A percentile compares a stretch with the other conserved stretches of the same genome.
These are phyloP conservation scores for Trididemnum nubilum DNA, from an alignment of 23 tunicate species.

Conservation along the genomic window DNA sequence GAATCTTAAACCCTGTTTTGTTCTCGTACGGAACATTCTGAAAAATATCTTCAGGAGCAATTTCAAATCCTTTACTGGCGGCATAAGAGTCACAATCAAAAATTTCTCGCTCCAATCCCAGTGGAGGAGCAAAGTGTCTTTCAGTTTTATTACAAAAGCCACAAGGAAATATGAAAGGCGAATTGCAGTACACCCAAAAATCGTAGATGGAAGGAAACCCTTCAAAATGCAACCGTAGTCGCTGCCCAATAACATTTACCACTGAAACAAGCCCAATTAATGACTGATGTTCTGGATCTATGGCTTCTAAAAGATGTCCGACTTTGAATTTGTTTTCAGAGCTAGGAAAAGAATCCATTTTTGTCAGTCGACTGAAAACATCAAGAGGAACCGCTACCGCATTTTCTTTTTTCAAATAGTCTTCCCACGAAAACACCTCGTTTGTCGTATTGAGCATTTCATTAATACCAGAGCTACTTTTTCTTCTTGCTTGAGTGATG, in stretches of 20 bases:
- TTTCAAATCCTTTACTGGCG: not conserved
- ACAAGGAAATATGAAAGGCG: slow-evolving; percentile 80
- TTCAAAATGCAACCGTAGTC: slow-evolving; percentile 72
- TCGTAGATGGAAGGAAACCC: slow-evolving; percentile 67
- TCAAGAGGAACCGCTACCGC: slow-evolving; percentile 45
- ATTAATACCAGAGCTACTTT: not conserved
- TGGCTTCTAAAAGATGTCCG: slow-evolving; percentile 65
- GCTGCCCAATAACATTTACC: slow-evolving; percentile 42
- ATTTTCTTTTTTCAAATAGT: slow-evolving; percentile 45
- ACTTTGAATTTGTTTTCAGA: slow-evolving; percentile 42
- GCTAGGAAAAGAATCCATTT: slow-evolving; percentile 27
- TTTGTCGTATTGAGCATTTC: not conserved
- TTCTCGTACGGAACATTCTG: not conserved
- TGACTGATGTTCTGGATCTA: slow-evolving; percentile 76
- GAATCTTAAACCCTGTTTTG: slow-evolving; percentile 44
- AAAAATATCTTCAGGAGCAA: slow-evolving; percentile 47
- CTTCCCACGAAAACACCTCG: slow-evolving; percentile 34
- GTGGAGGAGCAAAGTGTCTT: slow-evolving; percentile 54
- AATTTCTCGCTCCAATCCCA: slow-evolving; percentile 28
- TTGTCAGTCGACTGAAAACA: slow-evolving; percentile 29
- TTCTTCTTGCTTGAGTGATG: not conserved
- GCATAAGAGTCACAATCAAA: slow-evolving; percentile 65
- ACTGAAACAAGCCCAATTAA: slow-evolving; percentile 62
- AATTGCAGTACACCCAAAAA: slow-evolving; percentile 76
- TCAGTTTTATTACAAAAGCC: slow-evolving; percentile 74